Evolutionary conservation across 2,888 invertebrate species (phyloP).

Genomic region (Drosophila vallismaia): DNA sequence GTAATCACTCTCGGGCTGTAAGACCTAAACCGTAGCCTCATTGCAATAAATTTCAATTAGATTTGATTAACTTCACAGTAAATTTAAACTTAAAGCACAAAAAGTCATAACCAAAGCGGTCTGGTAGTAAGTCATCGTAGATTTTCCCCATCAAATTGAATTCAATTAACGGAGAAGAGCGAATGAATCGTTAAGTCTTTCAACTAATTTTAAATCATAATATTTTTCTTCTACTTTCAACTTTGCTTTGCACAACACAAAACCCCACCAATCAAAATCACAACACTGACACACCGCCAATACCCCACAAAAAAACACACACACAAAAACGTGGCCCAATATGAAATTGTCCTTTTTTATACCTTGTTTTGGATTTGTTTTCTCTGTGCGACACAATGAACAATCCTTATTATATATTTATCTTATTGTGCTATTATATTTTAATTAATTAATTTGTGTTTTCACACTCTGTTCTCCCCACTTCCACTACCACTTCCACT

Average conservation of each 20-base stretch:
- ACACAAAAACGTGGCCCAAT: constrained; percentile 4
- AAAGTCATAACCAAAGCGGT: constrained; percentile 55
- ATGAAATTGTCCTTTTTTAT: constrained; percentile 3
- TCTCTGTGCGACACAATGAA: constrained; percentile 41
- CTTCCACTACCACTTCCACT: constrained; percentile 9
- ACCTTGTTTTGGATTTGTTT: constrained; percentile 35
- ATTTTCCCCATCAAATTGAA: constrained; percentile 3
- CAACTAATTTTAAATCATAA: constrained; percentile 58
- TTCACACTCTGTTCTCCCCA: constrained; percentile 37
- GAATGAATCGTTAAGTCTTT: constrained; percentile 28
- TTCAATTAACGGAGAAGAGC: constrained; percentile 11
- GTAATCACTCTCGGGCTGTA: constrained; percentile 56
- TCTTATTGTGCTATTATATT: constrained; percentile 41
- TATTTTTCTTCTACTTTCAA: constrained; percentile 73
- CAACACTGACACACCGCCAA: constrained; percentile 22
- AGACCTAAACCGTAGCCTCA: background rate
- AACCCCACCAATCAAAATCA: constrained; percentile 22
- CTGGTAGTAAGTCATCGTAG: constrained; percentile 67
- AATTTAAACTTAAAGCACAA: background rate
- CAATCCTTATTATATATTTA: constrained; percentile 36
- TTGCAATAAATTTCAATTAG: background rate
- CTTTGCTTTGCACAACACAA: constrained; percentile 66
- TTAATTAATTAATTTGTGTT: constrained; percentile 43
- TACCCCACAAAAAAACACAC: constrained; percentile 12
- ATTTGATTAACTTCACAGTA: background rate